Evolutionary conservation across 2,888 invertebrate genomes (phyloP).

Genomic region (Chrysodeixis includens): DNA sequence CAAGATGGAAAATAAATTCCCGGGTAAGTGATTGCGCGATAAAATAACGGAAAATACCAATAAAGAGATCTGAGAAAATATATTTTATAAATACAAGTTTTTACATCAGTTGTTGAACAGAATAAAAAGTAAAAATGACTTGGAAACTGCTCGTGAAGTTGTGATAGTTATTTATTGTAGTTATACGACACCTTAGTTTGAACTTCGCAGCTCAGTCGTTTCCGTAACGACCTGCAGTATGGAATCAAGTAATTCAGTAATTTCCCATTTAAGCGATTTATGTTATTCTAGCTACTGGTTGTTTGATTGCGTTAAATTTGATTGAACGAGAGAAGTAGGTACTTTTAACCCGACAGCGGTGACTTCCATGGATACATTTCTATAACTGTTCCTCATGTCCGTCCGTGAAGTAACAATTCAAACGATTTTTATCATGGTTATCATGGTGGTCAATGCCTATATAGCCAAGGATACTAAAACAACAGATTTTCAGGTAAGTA

Average conservation of each 20-base stretch:
- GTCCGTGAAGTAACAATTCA: too few relatives aligned
- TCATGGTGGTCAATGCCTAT: too few relatives aligned
- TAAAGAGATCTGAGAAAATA: conserved; percentile 18
- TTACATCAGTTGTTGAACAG: conserved; percentile 25
- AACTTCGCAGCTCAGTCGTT: conserved; percentile 19
- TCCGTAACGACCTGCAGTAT: conserved; percentile 10
- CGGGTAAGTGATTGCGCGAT: conserved; percentile 15
- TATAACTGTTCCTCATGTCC: too few relatives aligned
- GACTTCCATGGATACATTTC: too few relatives aligned
- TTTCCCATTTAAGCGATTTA: neutral
- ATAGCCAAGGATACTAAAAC: too few relatives aligned
- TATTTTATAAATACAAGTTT: conserved; percentile 22
- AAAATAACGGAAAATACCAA: conserved; percentile 17
- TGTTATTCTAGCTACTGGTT: too few relatives aligned
- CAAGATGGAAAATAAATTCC: neutral
- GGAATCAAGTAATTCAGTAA: neutral
- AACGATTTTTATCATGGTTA: too few relatives aligned
- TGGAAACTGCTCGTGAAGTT: conserved; percentile 32
- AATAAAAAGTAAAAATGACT: conserved; percentile 15
- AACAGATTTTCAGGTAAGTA: too few relatives aligned
- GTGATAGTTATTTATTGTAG: conserved; percentile 36
- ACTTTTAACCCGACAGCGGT: too few relatives aligned
- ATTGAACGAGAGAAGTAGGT: too few relatives aligned
- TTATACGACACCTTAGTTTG: conserved; percentile 26
- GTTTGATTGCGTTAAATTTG: too few relatives aligned